Percentiles rank a stretch among this genome's conserved stretches.
Conservation (phyloP, 2,113 vertebrate genomes). For the Irena cyanogastra region DNA sequence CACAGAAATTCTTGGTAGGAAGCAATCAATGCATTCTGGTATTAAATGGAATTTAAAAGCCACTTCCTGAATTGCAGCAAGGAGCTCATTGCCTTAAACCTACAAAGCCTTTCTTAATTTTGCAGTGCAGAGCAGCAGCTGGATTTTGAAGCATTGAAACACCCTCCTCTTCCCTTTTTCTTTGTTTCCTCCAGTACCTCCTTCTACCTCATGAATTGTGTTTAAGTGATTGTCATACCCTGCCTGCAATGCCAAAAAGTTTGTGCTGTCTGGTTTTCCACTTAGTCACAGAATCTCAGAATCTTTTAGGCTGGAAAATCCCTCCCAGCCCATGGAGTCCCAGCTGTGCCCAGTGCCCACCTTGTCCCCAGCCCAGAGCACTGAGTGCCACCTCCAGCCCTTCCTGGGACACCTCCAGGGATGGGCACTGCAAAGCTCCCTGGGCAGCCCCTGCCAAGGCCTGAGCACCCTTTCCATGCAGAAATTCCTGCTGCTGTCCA, state of each 20-base stretch:
- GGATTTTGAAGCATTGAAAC: not conserved
- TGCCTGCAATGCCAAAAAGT: not conserved
- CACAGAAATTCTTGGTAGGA: not conserved
- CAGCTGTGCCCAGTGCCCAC: not conserved
- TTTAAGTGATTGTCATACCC: not conserved
- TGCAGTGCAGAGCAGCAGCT: not conserved
- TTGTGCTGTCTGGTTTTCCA: not conserved
- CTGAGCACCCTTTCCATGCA: not conserved
- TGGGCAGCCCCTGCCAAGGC: not conserved
- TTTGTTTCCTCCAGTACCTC: not conserved
- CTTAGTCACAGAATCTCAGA: not conserved
- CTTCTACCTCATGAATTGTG: not conserved
- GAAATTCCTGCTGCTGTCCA: not conserved
- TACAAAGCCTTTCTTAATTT: not conserved
- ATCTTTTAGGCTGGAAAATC: not conserved
- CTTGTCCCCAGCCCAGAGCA: not conserved
- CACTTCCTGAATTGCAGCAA: not conserved
- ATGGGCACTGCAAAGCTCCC: not conserved
- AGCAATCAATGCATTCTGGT: not conserved
- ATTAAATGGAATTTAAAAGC: not conserved
- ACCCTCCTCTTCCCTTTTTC: accelerated
- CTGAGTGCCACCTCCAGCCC: not conserved
- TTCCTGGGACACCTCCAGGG: not conserved
- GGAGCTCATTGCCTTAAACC: not conserved
- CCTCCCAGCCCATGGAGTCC: not conserved